These are phyloP conservation scores for Cherax destructor DNA, from an alignment of 1,140 invertebrate genomes.

Conservation along the genomic window DNA sequence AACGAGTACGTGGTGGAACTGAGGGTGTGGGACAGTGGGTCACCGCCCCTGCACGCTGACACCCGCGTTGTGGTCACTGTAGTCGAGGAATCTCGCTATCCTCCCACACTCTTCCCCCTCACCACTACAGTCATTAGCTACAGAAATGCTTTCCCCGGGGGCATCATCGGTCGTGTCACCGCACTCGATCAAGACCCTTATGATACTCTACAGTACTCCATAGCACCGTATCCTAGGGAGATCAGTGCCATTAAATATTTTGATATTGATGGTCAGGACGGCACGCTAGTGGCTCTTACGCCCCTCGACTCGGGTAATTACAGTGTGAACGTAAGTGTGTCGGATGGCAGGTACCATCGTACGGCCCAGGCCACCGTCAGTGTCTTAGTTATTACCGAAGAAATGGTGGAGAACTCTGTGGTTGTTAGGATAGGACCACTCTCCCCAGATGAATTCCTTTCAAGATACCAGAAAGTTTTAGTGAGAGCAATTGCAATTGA, in stretches of 20 bases:
- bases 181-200: conserved; percentile 94
- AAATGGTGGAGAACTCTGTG: conserved; percentile 90
- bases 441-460: conserved; percentile 88
- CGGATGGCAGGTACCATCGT: conserved; percentile 78
- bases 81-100: conserved; percentile 81
- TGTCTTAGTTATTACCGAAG: conserved; percentile 87
- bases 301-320: conserved; percentile 93
- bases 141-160: conserved; percentile 93
- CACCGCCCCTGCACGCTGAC: conserved; percentile 88
- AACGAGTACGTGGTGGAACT: conserved; percentile 91
- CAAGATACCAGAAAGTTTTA: conserved; percentile 89
- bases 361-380: conserved; percentile 84
- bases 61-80: conserved; percentile 91
- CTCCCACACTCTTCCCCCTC: conserved; percentile 89
- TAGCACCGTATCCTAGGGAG: conserved; percentile 79
- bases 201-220: conserved; percentile 87
- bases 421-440: conserved; percentile 82
- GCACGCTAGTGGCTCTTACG: conserved; percentile 87
- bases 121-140: conserved; percentile 92
- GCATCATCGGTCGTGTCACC: conserved; percentile 89
- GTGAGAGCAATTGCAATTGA: conserved; percentile 84
- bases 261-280: conserved; percentile 87
- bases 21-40: conserved; percentile 90
- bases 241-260: conserved; percentile 82
- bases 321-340: conserved; percentile 80